phyloP scores from a whole-genome alignment of 2,888 invertebrate species.

The Nomada ruficornis region DNA sequence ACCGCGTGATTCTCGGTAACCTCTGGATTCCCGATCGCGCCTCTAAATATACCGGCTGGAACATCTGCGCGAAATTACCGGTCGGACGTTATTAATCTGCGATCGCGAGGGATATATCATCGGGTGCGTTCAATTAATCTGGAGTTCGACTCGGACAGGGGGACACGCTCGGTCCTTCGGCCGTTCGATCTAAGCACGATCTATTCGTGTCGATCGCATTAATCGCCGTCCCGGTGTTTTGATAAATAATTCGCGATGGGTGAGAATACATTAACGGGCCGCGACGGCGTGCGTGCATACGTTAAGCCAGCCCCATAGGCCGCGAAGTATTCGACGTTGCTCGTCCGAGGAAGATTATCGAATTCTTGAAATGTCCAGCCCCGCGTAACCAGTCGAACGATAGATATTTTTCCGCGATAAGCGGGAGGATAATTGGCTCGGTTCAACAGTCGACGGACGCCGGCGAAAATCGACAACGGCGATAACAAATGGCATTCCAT shows the following conservation, averaged over 20 bases:
- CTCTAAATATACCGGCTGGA: background rate
- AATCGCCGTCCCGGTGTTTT: constrained; percentile 11
- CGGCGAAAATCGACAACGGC: constrained; percentile 54
- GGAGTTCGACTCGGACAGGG: background rate
- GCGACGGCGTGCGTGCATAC: background rate
- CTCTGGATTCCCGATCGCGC: background rate
- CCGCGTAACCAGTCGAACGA: constrained; percentile 57
- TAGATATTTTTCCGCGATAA: constrained; percentile 61
- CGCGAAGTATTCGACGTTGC: constrained; percentile 20
- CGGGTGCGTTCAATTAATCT: constrained; percentile 6
- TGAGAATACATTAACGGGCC: constrained; percentile 22
- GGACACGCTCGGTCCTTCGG: background rate
- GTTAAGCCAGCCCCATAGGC: background rate
- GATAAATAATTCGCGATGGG: constrained; percentile 14
- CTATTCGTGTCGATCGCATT: constrained; percentile 9
- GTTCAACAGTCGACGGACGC: constrained; percentile 39
- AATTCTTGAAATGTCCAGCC: constrained; percentile 67
- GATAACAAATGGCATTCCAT: constrained; percentile 60
- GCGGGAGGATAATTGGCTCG: constrained; percentile 60
- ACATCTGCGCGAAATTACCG: constrained; percentile 18
- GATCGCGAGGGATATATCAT: constrained; percentile 5
- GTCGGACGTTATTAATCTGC: constrained; percentile 7
- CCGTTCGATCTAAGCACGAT: constrained; percentile 10
- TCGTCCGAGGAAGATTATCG: constrained; percentile 57
- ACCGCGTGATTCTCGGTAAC: constrained; percentile 1